These are phyloP conservation scores for Teleopsis dalmanni DNA, from an alignment of 1,140 invertebrate species.

Conservation along the genomic window DNA sequence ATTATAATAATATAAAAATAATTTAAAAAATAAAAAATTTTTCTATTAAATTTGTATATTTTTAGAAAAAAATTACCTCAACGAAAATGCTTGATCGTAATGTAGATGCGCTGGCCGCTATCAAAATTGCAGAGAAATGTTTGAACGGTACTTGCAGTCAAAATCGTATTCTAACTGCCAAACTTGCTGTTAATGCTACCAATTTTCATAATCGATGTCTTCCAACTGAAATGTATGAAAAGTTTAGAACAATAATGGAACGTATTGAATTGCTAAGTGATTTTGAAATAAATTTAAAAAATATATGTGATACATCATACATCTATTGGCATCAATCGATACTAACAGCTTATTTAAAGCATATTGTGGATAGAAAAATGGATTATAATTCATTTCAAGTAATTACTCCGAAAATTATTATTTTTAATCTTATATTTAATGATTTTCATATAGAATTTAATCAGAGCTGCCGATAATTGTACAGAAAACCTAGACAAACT, in stretches of 20 bases:
- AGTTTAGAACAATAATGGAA: slow-evolving; percentile 51
- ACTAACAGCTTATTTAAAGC: slow-evolving; percentile 65
- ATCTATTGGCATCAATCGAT: slow-evolving; percentile 77
- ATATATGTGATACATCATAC: slow-evolving; percentile 65
- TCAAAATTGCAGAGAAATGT: slow-evolving; percentile 63
- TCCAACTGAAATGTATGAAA: slow-evolving; percentile 48
- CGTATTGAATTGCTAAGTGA: slow-evolving; percentile 57
- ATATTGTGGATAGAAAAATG: slow-evolving; percentile 11
- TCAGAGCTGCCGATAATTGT: slow-evolving; percentile 8
- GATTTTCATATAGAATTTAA: slow-evolving; percentile 4
- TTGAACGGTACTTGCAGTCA: slow-evolving; percentile 62
- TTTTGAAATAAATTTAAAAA: slow-evolving; percentile 52
- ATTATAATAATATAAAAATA: not conserved
- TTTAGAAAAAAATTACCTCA: slow-evolving; percentile 15
- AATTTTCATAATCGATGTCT: slow-evolving; percentile 49
- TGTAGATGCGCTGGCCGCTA: slow-evolving; percentile 61
- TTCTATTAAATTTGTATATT: slow-evolving; percentile 1
- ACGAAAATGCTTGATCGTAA: slow-evolving; percentile 47
- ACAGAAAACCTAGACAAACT: not conserved
- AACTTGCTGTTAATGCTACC: slow-evolving; percentile 58
- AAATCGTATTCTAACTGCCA: slow-evolving; percentile 56
- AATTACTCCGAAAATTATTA: not conserved
- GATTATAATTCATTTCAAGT: slow-evolving; percentile 18
- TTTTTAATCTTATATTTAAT: not conserved
- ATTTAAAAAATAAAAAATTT: not conserved